phyloP scores from a whole-genome alignment of 2,888 invertebrate species.

The Agrochola circellaris region DNA sequence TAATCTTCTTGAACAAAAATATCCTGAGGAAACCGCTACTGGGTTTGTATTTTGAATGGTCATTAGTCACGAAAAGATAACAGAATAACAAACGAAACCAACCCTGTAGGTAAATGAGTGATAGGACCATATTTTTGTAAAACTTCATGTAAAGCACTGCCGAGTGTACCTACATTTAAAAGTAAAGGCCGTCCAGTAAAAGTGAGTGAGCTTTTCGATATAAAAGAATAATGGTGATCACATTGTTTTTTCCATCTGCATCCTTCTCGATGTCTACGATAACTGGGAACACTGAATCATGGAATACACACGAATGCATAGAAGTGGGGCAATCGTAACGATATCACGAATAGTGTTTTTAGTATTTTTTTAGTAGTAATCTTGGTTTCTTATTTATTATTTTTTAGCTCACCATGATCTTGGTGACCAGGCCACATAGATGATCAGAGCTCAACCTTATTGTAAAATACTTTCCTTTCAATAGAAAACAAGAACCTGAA shows the following conservation, averaged over 20 bases:
- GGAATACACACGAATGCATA: slow-evolving; percentile 2
- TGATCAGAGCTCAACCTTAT: neutral
- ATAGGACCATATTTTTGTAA: slow-evolving; percentile 49
- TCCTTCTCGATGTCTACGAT: no score
- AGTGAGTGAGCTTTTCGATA: neutral
- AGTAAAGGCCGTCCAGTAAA: neutral
- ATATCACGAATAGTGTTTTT: neutral
- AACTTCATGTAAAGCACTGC: slow-evolving; percentile 17
- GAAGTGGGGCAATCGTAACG: neutral
- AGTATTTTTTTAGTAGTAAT: no score
- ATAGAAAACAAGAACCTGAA: neutral
- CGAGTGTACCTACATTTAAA: slow-evolving; percentile 11
- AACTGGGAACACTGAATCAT: neutral
- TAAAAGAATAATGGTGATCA: neutral
- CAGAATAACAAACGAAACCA: slow-evolving; percentile 68
- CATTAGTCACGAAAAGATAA: slow-evolving; percentile 72
- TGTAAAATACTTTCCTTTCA: neutral
- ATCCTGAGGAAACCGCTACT: slow-evolving; percentile 36
- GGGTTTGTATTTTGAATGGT: slow-evolving; percentile 67
- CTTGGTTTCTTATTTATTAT: neutral
- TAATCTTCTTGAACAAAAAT: slow-evolving; percentile 29
- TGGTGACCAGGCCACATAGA: neutral
- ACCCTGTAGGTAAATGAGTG: slow-evolving; percentile 54
- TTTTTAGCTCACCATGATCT: neutral
- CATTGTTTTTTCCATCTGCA: neutral